phyloP scores from a whole-genome alignment of 2,113 vertebrate genomes.

The Gobio gobio region DNA sequence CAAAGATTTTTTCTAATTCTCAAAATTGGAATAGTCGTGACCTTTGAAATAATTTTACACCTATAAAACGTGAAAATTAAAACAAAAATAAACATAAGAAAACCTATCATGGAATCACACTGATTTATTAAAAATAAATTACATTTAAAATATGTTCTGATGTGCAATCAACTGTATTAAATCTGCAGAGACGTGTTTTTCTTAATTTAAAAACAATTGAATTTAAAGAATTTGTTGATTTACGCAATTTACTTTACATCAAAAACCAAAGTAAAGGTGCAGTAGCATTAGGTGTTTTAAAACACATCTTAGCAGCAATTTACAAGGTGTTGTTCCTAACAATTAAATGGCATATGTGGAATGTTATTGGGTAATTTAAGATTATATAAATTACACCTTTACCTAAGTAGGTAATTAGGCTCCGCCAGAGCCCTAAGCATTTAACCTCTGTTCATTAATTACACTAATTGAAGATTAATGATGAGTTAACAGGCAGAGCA shows the following conservation, averaged over 20 bases:
- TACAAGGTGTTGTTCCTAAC: background rate
- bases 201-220: too few relatives aligned
- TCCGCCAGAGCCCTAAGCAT: background rate
- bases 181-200: too few relatives aligned
- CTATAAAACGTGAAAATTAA: background rate
- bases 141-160: too few relatives aligned
- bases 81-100: too few relatives aligned
- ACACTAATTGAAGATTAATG: conserved; percentile 11
- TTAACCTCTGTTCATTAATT: conserved; percentile 11
- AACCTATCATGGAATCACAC: too few relatives aligned
- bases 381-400: conserved; percentile 22
- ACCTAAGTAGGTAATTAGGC: background rate
- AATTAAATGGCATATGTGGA: background rate
- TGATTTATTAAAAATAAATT: too few relatives aligned
- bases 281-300: background rate
- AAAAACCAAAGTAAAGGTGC: background rate
- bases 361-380: conserved; percentile 30
- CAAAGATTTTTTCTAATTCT: background rate
- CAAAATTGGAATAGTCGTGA: background rate
- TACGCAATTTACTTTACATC: too few relatives aligned
- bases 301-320: background rate
- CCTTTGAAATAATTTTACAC: background rate
- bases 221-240: too few relatives aligned
- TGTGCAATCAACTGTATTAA: too few relatives aligned
- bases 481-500: background rate